These are phyloP conservation scores for Hapalemur alaotrensis DNA, from an alignment of 2,797 vertebrate genomes.

Conservation along the genomic window DNA sequence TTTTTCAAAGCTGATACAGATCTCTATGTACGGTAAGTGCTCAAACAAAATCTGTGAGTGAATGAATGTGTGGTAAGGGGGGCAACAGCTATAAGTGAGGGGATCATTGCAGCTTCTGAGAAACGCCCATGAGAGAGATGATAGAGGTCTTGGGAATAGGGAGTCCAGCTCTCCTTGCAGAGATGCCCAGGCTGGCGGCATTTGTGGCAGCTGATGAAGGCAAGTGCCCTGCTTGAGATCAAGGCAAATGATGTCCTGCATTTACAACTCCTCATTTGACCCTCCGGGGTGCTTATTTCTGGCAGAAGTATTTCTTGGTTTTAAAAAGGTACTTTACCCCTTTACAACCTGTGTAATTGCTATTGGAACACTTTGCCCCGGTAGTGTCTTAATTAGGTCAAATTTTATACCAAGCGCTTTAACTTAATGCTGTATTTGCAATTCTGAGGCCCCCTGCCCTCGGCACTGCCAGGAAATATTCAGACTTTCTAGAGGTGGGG, in stretches of 20 bases:
- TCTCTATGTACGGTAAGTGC: background rate
- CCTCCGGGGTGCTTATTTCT: slow-evolving; percentile 51
- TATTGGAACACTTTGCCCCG: slow-evolving; percentile 52
- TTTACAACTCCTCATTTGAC: slow-evolving; percentile 31
- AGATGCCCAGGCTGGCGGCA: background rate
- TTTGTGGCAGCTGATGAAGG: background rate
- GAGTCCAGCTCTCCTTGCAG: background rate
- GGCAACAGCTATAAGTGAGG: background rate
- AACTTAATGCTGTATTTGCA: slow-evolving; percentile 54
- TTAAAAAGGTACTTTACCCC: slow-evolving; percentile 65
- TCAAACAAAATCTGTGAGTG: background rate
- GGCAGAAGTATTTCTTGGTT: slow-evolving; percentile 56
- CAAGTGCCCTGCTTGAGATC: background rate
- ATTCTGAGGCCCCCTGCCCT: background rate
- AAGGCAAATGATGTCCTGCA: background rate
- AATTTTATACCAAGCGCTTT: slow-evolving; percentile 67
- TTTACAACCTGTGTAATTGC: slow-evolving; percentile 69
- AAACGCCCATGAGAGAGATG: background rate
- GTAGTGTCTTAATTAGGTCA: slow-evolving; percentile 72
- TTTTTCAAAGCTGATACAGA: background rate
- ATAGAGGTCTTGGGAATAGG: background rate
- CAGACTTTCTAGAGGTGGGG: background rate
- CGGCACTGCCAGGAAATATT: background rate
- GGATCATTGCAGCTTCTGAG: background rate
- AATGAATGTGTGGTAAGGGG: background rate